phyloP scores from a whole-genome alignment of 1,140 invertebrate species.

The Lepidurus packardi region DNA sequence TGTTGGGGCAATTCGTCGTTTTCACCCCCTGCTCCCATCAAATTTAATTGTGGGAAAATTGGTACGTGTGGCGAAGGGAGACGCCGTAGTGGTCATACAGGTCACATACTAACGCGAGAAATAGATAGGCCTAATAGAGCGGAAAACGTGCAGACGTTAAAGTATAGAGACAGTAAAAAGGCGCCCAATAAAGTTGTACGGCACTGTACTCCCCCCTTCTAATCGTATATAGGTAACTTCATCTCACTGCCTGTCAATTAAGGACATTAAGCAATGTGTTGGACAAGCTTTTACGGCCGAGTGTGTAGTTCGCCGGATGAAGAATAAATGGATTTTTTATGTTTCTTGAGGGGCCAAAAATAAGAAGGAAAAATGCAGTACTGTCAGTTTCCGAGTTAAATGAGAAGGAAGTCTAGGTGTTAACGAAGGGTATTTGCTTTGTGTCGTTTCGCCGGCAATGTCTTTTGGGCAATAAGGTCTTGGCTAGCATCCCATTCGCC shows the following conservation, averaged over 20 bases:
- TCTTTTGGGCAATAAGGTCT: slow-evolving; percentile 1
- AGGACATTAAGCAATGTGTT: no score
- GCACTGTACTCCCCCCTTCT: neutral
- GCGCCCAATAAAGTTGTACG: neutral
- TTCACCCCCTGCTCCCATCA: neutral
- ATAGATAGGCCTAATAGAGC: neutral
- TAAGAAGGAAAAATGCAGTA: no score
- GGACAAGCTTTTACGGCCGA: no score
- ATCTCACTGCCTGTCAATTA: neutral
- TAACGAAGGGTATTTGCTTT: neutral
- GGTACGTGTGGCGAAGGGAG: neutral
- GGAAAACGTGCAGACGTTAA: neutral
- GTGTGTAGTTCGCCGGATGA: no score
- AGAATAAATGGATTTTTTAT: no score
- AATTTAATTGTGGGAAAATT: neutral
- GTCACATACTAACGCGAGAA: neutral
- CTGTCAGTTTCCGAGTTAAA: neutral
- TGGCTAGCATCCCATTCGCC: neutral
- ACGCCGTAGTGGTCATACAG: neutral
- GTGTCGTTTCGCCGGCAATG: neutral
- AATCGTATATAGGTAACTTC: neutral
- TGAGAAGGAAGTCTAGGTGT: neutral
- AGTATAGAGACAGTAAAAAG: neutral
- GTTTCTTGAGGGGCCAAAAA: no score
- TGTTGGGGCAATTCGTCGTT: neutral